A percentile compares a stretch with the other conserved stretches of the same genome.
Conservation (phyloP, 2,888 invertebrate species). For the Chydorus sphaericus region DNA sequence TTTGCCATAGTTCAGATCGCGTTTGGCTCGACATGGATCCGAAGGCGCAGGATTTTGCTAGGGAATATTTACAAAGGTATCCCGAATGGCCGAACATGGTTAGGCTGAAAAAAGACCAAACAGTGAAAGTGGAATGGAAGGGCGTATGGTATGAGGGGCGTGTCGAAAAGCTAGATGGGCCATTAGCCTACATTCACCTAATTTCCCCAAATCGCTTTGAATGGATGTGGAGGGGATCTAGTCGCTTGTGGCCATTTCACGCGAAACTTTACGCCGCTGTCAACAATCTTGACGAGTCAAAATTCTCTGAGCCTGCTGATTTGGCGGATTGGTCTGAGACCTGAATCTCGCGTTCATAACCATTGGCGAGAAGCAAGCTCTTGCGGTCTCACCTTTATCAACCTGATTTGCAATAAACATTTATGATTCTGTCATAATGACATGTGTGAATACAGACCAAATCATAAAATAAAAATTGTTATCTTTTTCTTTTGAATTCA, state of each 20-base stretch:
- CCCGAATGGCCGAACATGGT: constrained; percentile 89
- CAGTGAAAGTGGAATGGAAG: constrained; percentile 72
- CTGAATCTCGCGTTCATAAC: no score
- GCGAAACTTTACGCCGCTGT: no score
- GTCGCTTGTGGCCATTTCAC: constrained; percentile 47
- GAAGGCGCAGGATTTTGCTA: constrained; percentile 67
- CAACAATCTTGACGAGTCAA: no score
- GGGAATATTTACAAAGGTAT: constrained; percentile 59
- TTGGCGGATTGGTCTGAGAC: no score
- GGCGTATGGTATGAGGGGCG: constrained; percentile 65
- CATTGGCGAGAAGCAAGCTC: no score
- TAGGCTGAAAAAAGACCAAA: constrained; percentile 58
- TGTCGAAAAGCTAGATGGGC: constrained; percentile 70
- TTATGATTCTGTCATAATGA: no score
- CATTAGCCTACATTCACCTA: constrained; percentile 72
- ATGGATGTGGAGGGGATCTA: constrained; percentile 92
- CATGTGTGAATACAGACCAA: no score
- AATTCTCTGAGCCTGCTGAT: no score
- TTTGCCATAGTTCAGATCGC: constrained; percentile 49
- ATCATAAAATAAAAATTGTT: no score
- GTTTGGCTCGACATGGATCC: constrained; percentile 83
- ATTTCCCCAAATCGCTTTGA: constrained; percentile 59
- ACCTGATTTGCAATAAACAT: no score
- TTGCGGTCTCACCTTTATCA: no score
- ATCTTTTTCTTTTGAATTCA: no score